phyloP scores from a whole-genome alignment of 2,113 vertebrate genomes.

The Chunga burmeisteri region DNA sequence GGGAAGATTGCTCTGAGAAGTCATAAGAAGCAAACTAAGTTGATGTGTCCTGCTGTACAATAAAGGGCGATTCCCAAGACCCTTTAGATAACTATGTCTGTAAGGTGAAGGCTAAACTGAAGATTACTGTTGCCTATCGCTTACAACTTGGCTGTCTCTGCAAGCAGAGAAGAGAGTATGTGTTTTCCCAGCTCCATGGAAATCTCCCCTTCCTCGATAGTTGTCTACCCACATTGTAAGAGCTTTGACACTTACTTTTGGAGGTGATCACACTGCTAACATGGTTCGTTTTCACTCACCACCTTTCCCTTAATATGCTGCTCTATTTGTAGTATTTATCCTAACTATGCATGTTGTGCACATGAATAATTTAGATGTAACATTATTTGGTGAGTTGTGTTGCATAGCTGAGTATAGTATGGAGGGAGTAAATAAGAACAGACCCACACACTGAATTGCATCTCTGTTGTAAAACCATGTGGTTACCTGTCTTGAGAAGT shows the following conservation, averaged over 20 bases:
- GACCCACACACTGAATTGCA: background rate
- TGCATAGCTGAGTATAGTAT: background rate
- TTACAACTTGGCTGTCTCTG: background rate
- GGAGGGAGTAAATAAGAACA: background rate
- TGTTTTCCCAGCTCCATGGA: background rate
- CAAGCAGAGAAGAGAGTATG: background rate
- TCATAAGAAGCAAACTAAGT: background rate
- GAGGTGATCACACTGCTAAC: background rate
- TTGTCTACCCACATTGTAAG: conserved; percentile 39
- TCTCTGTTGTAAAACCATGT: background rate
- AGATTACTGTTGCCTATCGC: background rate
- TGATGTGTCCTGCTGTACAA: background rate
- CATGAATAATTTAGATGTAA: background rate
- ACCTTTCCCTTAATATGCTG: background rate
- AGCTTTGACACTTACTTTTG: conserved; percentile 47
- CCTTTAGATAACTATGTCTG: background rate
- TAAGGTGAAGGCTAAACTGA: background rate
- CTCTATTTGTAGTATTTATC: background rate
- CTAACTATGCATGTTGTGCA: background rate
- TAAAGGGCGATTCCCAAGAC: background rate
- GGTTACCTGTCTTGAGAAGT: background rate
- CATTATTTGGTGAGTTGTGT: background rate
- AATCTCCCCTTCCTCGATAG: background rate
- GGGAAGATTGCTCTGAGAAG: background rate
- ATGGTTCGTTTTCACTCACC: background rate